phyloP scores from a whole-genome alignment of 23 tunicate genomes.

The Ciona savignyi region DNA sequence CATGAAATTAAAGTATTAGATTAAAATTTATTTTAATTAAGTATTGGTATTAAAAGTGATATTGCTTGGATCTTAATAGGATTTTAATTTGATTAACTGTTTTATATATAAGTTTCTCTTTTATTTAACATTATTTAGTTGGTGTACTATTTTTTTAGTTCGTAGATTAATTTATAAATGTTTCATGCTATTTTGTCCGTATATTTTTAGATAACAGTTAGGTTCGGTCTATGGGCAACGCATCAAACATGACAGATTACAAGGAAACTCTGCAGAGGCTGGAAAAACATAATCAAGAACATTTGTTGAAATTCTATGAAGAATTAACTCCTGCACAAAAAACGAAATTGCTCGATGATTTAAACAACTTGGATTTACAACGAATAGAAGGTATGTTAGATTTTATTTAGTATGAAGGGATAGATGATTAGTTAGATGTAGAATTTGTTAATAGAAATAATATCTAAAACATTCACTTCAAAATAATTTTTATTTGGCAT shows the following conservation, averaged over 20 bases:
- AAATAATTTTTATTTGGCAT: too few species aligned
- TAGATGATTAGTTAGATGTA: too few species aligned
- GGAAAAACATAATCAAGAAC: slow-evolving; percentile 38
- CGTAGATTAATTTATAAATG: neutral
- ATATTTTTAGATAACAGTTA: neutral
- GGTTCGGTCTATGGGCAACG: neutral
- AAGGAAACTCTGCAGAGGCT: slow-evolving; percentile 9
- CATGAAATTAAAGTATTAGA: too few species aligned
- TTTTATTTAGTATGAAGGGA: too few species aligned
- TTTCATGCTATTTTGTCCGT: neutral
- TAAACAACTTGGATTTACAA: slow-evolving; percentile 40
- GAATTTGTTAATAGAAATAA: neutral
- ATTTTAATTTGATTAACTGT: too few species aligned
- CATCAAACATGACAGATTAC: neutral
- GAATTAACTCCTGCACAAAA: slow-evolving; percentile 32
- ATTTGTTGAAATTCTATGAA: slow-evolving; percentile 33
- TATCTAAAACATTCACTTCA: neutral
- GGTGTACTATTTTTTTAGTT: neutral
- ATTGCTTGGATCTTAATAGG: too few species aligned
- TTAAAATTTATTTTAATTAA: too few species aligned
- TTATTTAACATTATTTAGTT: neutral
- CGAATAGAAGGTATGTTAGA: slow-evolving; percentile 34
- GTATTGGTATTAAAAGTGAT: neutral
- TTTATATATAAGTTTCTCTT: too few species aligned
- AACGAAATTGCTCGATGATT: slow-evolving; percentile 30